These are phyloP conservation scores for Pyrochroa serraticornis DNA, from an alignment of 2,888 invertebrate species.

Conservation along the genomic window DNA sequence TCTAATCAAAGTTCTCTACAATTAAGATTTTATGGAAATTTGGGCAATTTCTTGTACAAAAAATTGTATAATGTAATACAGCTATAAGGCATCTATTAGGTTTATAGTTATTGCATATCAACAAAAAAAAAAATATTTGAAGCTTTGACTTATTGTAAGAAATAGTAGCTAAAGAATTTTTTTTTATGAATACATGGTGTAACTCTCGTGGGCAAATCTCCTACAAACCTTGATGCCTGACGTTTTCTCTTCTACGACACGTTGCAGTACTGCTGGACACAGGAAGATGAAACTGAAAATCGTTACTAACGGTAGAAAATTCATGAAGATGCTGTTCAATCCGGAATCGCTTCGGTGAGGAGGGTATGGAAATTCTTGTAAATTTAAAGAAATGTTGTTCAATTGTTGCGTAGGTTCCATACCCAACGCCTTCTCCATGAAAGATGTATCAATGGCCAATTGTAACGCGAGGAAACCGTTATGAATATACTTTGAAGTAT, in stretches of 20 bases:
- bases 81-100: no score
- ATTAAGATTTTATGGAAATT: no score
- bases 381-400: constrained; percentile 45
- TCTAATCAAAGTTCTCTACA: background rate
- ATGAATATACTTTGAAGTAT: constrained; percentile 55
- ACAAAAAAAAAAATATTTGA: no score
- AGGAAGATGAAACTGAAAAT: constrained; percentile 60
- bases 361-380: constrained; percentile 66
- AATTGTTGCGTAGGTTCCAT: constrained; percentile 14
- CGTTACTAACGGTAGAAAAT: constrained; percentile 55
- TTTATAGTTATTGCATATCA: no score
- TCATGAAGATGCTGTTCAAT: constrained; percentile 46
- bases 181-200: no score
- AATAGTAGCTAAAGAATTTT: no score
- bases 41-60: no score
- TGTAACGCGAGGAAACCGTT: constrained; percentile 65
- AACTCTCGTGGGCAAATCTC: no score
- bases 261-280: constrained; percentile 62
- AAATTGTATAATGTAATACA: no score
- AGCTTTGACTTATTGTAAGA: no score
- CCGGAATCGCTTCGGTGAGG: constrained; percentile 52
- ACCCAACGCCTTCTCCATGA: constrained; percentile 52
- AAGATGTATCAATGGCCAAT: constrained; percentile 66
- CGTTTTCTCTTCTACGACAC: constrained; percentile 66
- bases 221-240: constrained; percentile 63